phyloP scores from a whole-genome alignment of 2,888 invertebrate genomes.

The Lochmaea crataegi region DNA sequence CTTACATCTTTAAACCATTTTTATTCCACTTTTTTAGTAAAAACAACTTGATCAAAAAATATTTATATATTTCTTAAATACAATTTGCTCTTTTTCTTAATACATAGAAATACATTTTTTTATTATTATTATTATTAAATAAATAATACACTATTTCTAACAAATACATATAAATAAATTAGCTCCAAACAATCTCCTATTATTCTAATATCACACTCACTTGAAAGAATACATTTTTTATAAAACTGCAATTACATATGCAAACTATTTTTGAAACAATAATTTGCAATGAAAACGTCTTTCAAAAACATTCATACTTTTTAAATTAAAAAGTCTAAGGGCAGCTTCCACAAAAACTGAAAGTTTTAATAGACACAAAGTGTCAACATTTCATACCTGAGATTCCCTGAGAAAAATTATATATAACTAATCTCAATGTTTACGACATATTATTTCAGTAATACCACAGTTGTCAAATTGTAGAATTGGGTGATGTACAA shows the following conservation, averaged over 20 bases:
- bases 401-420: conserved; percentile 32
- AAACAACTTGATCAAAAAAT: background rate
- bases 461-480: background rate
- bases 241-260: conserved; percentile 1
- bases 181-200: conserved; percentile 34
- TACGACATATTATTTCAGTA: background rate
- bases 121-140: conserved; percentile 33
- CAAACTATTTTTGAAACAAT: conserved; percentile 6
- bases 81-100: conserved; percentile 10
- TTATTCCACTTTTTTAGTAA: background rate
- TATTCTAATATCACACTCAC: conserved; percentile 47
- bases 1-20: background rate
- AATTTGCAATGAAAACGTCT: conserved; percentile 1
- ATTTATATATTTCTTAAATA: background rate
- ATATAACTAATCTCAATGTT: background rate
- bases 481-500: background rate
- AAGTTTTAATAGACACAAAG: conserved; percentile 32
- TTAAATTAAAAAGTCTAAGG: conserved; percentile 26
- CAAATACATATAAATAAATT: conserved; percentile 45
- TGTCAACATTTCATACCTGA: conserved; percentile 34
- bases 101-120: conserved; percentile 32
- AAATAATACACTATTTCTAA: conserved; percentile 38
- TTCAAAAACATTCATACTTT: conserved; percentile 24
- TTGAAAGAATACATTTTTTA: conserved; percentile 34
- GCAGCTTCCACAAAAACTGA: conserved; percentile 34